phyloP scores from a whole-genome alignment of 1,140 invertebrate species.

The Bradynema listronoti region DNA sequence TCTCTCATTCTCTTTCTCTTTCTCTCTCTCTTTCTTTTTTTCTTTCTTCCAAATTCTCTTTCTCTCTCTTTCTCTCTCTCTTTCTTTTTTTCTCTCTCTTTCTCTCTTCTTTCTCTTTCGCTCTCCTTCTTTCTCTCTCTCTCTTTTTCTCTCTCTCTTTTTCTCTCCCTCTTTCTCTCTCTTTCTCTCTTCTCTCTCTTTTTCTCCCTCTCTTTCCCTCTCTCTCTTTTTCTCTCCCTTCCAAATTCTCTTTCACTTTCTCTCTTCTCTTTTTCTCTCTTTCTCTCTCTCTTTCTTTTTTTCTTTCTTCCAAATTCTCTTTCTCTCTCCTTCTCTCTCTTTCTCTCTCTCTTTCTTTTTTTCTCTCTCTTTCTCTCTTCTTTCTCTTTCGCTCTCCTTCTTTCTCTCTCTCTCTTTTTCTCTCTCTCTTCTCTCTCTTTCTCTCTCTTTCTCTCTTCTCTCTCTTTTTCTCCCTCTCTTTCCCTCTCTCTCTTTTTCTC shows the following conservation, averaged over 20 bases:
- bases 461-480: neutral
- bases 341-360: neutral
- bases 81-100: too few species aligned
- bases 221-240: conserved; percentile 5
- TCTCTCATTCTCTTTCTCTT: too few species aligned
- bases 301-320: too few species aligned
- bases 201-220: neutral
- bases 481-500: neutral
- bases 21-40: too few species aligned
- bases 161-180: too few species aligned
- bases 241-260: neutral
- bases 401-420: neutral
- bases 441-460: neutral
- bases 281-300: neutral
- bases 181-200: neutral
- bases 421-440: neutral
- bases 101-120: too few species aligned
- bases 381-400: neutral
- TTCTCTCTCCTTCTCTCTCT: too few species aligned
- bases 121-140: too few species aligned
- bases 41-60: too few species aligned
- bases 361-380: neutral
- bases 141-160: too few species aligned
- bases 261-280: neutral
- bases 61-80: too few species aligned